These are phyloP conservation scores for Meda fulgida DNA, from an alignment of 2,797 vertebrate genomes.

Conservation along the genomic window DNA sequence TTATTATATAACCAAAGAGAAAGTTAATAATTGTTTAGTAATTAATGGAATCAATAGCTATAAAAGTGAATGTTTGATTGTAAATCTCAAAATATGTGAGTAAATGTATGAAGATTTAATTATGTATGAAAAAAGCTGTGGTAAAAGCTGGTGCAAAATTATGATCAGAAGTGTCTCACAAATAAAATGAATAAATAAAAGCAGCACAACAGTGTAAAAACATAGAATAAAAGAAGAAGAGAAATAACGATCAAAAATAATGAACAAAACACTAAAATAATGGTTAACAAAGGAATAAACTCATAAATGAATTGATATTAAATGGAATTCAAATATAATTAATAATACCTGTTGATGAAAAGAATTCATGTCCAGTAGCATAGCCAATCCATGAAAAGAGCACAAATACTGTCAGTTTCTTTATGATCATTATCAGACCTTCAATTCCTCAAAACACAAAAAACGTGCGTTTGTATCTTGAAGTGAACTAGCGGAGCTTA, in stretches of 20 bases:
- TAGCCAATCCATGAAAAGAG: neutral
- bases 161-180: neutral
- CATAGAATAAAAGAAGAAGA: too few relatives aligned
- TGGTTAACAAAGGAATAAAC: too few relatives aligned
- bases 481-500: neutral
- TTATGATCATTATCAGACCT: neutral
- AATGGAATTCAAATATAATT: neutral
- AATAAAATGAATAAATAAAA: neutral
- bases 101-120: neutral
- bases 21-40: neutral
- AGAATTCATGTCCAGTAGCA: neutral
- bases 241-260: too few relatives aligned
- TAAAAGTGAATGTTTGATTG: neutral
- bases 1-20: neutral
- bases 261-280: neutral
- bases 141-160: neutral
- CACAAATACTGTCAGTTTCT: neutral
- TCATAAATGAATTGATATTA: neutral
- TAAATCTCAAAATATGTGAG: neutral
- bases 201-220: neutral
- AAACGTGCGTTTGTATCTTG: neutral
- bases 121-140: neutral
- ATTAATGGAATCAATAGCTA: neutral
- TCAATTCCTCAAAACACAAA: neutral
- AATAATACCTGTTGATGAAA: constrained; percentile 32